Evolutionary conservation across 37 sponge, comb jelly and placozoan species (phyloP).

Genomic region (Dysidea cf. avara): DNA sequence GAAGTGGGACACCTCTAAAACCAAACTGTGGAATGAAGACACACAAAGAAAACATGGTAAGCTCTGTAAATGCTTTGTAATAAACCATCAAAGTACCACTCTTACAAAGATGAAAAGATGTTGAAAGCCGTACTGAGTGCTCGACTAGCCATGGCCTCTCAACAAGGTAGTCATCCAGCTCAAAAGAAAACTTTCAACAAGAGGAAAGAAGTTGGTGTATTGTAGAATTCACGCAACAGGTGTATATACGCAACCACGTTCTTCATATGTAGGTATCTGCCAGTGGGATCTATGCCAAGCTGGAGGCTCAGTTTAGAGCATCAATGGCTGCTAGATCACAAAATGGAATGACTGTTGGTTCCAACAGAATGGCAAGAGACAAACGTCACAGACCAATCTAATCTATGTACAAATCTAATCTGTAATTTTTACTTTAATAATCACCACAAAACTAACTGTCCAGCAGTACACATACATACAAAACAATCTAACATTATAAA

Average conservation of each 20-base stretch:
- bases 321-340: constrained; percentile 33
- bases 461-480: constrained; percentile 1
- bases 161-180: background rate
- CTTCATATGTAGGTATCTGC: background rate
- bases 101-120: constrained; percentile 20
- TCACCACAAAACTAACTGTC: background rate
- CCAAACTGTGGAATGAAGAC: constrained; percentile 74
- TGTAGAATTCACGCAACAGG: background rate
- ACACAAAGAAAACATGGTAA: constrained; percentile 75
- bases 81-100: background rate
- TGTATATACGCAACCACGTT: background rate
- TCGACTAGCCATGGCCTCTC: background rate
- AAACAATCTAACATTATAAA: background rate
- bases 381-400: no score
- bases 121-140: constrained; percentile 1
- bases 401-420: no score
- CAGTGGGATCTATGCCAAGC: constrained; percentile 51
- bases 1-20: constrained; percentile 68
- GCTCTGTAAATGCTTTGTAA: background rate
- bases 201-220: background rate
- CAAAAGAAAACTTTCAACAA: background rate
- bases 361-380: no score
- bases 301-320: constrained; percentile 63
- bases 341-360: no score
- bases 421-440: background rate